Evolutionary conservation across 2,888 invertebrate species (phyloP).

Genomic region (Tipula unca): DNA sequence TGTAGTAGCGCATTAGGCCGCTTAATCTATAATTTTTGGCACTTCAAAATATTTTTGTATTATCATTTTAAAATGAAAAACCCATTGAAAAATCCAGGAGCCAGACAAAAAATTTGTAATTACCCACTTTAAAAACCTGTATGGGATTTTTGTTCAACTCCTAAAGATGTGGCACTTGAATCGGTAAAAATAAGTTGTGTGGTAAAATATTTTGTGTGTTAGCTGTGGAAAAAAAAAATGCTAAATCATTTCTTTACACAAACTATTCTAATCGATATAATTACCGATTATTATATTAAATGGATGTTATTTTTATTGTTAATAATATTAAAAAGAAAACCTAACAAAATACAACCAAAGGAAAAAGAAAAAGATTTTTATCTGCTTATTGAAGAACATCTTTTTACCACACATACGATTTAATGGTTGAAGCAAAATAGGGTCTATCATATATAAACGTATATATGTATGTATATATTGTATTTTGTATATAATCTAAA

Average conservation of each 20-base stretch:
- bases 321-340: neutral
- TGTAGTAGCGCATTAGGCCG: neutral
- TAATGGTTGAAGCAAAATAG: neutral
- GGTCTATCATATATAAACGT: neutral
- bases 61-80: neutral
- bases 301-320: conserved; percentile 1
- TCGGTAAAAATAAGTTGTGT: neutral
- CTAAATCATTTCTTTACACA: neutral
- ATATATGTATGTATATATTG: too few relatives aligned
- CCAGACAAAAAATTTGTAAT: neutral
- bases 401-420: neutral
- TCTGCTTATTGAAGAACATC: neutral
- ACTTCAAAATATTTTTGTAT: neutral
- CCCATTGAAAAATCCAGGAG: neutral
- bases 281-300: neutral
- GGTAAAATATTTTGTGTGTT: neutral
- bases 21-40: neutral
- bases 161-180: neutral
- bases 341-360: neutral
- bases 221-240: neutral
- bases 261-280: neutral
- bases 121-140: neutral
- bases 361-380: neutral
- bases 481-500: neutral
- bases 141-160: neutral